Evolutionary conservation across 2,888 invertebrate species (phyloP), one percentile per base, ranked within the genome.

Genomic region (Ryuthela nishihirai): DNA sequence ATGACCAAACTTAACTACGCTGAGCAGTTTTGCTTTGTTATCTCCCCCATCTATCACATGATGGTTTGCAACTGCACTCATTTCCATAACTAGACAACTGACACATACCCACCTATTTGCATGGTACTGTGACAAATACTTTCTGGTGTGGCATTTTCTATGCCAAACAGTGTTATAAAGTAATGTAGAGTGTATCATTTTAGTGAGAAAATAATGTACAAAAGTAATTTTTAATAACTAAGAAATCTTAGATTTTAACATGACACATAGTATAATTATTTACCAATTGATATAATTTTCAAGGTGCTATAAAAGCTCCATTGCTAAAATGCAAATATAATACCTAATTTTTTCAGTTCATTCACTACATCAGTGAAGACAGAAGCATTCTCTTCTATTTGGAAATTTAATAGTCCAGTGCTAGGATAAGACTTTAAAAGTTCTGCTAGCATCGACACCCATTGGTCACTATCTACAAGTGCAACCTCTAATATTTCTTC

Each of bases 361-460:
- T 84, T 85, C 2, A 91, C 85, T 77, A 92, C 84, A 72, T 95
- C 94, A 42, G 87, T 86, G 72, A 93, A 90, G 65, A 94, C 90
- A 18, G 61, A 39, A 10, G 46, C 48, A 47, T 61, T 55, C 36
- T 61, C 55, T 35, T 55, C 47, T 36, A 47, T 52, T 39, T 55
- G 38, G 46, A 42, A 55, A 47, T 55, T 61, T 34, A 55, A 41
- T 29, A 46, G 48, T 24, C 54, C 61, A 42, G 46, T 29, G 79
- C 75, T 88, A 1, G 97, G 95, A 73, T 88, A 92, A 0, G 92
- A 90, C 73, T 91, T 91, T 78, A 97, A 85, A 65, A 92, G 88
- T 78, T 97, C 95, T 2, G 91, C 94, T 65, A 97, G 78, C 90
- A 94, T 94, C 4, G 93, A 89, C 29, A 97, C 97, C 97, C 97